A percentile compares a stretch with the other conserved stretches of the same genome.
These are phyloP conservation scores for Chaetogeoica ovagalla DNA, from an alignment of 2,888 invertebrate genomes.

Conservation along the genomic window DNA sequence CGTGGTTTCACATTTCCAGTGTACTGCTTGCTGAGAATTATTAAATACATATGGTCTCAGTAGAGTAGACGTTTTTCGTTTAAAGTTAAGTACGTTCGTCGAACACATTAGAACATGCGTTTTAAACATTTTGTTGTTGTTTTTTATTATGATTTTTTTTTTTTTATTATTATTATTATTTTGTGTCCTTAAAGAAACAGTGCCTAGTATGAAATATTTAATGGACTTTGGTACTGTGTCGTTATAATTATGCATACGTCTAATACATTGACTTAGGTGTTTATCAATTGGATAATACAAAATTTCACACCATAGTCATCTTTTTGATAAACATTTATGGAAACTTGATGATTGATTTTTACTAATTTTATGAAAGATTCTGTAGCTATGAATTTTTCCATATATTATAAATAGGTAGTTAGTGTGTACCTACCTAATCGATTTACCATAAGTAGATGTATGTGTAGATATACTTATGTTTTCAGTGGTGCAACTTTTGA, in stretches of 20 bases:
- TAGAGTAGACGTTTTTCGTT: conserved; percentile 28
- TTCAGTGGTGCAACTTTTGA: conserved; percentile 36
- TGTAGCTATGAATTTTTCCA: conserved; percentile 31
- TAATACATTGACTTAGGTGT: conserved; percentile 24
- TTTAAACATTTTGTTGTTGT: neutral
- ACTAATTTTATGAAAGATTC: conserved; percentile 17
- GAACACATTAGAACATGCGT: conserved; percentile 6
- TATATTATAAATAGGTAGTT: conserved; percentile 11
- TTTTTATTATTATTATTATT: too few relatives aligned
- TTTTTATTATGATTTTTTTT: too few relatives aligned
- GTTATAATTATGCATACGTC: neutral
- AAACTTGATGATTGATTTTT: neutral
- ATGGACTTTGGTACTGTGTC: conserved; percentile 50
- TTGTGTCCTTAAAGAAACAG: conserved; percentile 41
- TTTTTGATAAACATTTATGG: conserved; percentile 41
- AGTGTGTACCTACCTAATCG: neutral
- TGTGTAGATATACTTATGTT: conserved; percentile 46
- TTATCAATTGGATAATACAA: conserved; percentile 31
- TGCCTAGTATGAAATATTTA: conserved; percentile 49
- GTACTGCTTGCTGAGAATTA: conserved; percentile 46
- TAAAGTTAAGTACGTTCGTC: neutral
- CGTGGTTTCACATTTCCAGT: conserved; percentile 8
- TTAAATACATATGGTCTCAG: conserved; percentile 46
- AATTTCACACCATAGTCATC: conserved; percentile 26
- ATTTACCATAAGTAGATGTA: conserved; percentile 30